Conservation (phyloP, 2,888 invertebrate species). For the Hofmannophila pseudospretella region DNA sequence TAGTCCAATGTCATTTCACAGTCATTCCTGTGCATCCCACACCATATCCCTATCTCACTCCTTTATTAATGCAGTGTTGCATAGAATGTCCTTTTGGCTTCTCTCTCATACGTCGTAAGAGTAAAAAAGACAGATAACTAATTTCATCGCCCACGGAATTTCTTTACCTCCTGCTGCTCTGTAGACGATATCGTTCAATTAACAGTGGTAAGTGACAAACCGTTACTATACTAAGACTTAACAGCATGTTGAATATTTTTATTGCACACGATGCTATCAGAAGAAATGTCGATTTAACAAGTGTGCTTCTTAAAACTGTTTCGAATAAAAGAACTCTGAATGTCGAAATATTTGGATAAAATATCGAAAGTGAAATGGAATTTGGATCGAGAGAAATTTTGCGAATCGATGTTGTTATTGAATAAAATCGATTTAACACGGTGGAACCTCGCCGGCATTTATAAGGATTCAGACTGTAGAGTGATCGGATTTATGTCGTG, state of each 20-base stretch:
- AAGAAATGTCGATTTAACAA: background rate
- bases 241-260: constrained; percentile 1
- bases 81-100: constrained; percentile 18
- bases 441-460: background rate
- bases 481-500: constrained; percentile 8
- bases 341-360: background rate
- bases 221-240: no score
- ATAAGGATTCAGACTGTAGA: background rate
- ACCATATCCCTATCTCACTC: background rate
- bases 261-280: background rate
- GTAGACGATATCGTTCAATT: constrained; percentile 60
- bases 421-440: background rate
- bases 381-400: constrained; percentile 1
- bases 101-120: constrained; percentile 23
- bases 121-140: constrained; percentile 29
- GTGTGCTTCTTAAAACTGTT: no score
- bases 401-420: background rate
- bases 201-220: constrained; percentile 35
- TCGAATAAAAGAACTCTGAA: no score
- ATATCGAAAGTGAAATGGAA: background rate
- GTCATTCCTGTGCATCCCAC: constrained; percentile 1
- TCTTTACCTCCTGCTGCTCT: constrained; percentile 40
- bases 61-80: background rate
- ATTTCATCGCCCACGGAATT: constrained; percentile 49
- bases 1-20: background rate